Evolutionary conservation across 2,888 invertebrate genomes (phyloP).

Genomic region (Euphydryas editha): DNA sequence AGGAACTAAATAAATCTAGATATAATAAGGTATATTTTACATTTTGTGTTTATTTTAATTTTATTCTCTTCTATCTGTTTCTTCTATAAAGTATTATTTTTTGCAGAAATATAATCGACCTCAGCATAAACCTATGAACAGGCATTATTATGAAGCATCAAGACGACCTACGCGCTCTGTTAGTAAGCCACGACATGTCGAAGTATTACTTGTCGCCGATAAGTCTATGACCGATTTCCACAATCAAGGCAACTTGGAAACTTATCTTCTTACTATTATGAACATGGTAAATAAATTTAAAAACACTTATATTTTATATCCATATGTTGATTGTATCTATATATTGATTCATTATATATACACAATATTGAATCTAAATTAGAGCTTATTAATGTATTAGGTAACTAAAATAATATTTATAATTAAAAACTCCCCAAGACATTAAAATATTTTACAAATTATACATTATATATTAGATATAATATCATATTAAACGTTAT

Average conservation of each 20-base stretch:
- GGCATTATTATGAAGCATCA: constrained; percentile 41
- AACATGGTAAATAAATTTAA: constrained; percentile 88
- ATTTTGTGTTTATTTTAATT: background rate
- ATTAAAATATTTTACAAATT: no score
- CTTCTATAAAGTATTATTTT: background rate
- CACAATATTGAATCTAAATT: no score
- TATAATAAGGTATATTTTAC: constrained; percentile 47
- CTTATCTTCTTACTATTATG: constrained; percentile 95
- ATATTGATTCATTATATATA: background rate
- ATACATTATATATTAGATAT: no score
- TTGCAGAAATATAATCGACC: constrained; percentile 59
- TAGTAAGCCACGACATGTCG: constrained; percentile 91
- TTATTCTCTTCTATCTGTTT: background rate
- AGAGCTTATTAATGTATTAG: no score
- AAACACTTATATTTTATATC: constrained; percentile 11
- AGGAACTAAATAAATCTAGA: constrained; percentile 49
- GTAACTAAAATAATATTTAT: no score
- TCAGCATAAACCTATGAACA: constrained; percentile 47
- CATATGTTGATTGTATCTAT: background rate
- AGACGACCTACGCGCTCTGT: constrained; percentile 84
- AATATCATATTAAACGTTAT: no score
- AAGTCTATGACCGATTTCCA: constrained; percentile 94
- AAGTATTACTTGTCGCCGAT: constrained; percentile 94
- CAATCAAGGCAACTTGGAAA: constrained; percentile 91
- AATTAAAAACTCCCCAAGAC: no score